These are phyloP conservation scores for Casuarius casuarius DNA, from an alignment of 2,113 vertebrate species.

Conservation along the genomic window DNA sequence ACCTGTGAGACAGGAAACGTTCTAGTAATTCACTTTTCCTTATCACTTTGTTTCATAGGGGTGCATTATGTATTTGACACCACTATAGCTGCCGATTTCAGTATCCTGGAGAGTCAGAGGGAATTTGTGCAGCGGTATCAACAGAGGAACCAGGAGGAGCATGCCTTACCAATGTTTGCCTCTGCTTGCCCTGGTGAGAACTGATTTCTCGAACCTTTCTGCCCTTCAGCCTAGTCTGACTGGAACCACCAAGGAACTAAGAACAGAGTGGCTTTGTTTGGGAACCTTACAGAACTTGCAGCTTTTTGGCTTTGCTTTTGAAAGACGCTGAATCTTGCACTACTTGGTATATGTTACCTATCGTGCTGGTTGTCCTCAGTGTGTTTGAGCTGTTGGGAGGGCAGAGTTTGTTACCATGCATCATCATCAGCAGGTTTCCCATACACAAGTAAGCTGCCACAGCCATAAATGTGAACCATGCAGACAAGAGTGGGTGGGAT, in stretches of 20 bases:
- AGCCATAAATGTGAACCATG: background rate
- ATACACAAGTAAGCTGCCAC: background rate
- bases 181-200: constrained; percentile 94
- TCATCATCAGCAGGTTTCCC: background rate
- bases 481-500: background rate
- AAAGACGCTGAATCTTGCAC: rapidly evolving
- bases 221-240: background rate
- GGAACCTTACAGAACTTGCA: background rate
- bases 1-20: background rate
- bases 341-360: background rate
- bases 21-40: background rate
- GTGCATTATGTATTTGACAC: constrained; percentile 92
- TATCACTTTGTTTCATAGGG: constrained; percentile 70
- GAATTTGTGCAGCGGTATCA: constrained; percentile 91
- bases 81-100: constrained; percentile 91
- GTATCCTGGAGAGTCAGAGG: constrained; percentile 92
- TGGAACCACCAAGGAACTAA: background rate
- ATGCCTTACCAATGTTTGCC: constrained; percentile 93
- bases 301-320: background rate
- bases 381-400: background rate
- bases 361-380: background rate
- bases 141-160: constrained; percentile 84
- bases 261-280: background rate
- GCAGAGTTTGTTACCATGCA: background rate
- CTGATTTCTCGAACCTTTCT: background rate